These are phyloP conservation scores for Atta colombica DNA, from an alignment of 1,140 invertebrate genomes.

Conservation along the genomic window DNA sequence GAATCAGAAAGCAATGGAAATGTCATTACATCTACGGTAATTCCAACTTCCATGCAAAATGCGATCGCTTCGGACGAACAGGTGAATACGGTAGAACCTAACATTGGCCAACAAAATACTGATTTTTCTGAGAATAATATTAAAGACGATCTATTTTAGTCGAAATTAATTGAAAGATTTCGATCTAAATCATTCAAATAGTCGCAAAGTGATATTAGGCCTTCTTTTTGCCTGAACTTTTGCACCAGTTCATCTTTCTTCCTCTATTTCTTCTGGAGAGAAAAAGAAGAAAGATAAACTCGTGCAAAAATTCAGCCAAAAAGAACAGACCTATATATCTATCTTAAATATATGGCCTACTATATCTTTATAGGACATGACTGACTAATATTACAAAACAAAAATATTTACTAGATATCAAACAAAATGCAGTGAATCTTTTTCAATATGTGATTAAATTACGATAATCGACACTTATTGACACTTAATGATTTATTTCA, in stretches of 20 bases:
- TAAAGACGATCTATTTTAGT: slow-evolving; percentile 28
- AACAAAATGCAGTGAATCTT: neutral
- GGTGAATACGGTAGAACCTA: slow-evolving; percentile 1
- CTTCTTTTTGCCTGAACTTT: too few species aligned
- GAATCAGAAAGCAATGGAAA: slow-evolving; percentile 54
- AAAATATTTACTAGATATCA: slow-evolving; percentile 6
- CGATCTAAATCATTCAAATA: neutral
- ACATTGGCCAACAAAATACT: neutral
- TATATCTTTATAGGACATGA: slow-evolving; percentile 25
- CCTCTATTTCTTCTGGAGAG: too few species aligned
- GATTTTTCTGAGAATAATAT: slow-evolving; percentile 45
- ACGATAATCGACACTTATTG: neutral
- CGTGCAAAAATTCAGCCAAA: too few species aligned
- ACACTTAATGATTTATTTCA: neutral
- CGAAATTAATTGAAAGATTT: neutral
- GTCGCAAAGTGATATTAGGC: neutral
- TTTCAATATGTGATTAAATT: slow-evolving; percentile 6
- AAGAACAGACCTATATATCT: neutral
- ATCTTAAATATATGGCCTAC: slow-evolving; percentile 27
- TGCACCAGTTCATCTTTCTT: too few species aligned
- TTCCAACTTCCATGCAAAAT: slow-evolving; percentile 21
- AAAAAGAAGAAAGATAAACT: too few species aligned
- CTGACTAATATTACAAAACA: slow-evolving; percentile 35
- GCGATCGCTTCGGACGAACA: neutral
- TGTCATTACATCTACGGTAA: neutral